phyloP scores from a whole-genome alignment of 2,113 vertebrate species.

The Lutjanus erythropterus region DNA sequence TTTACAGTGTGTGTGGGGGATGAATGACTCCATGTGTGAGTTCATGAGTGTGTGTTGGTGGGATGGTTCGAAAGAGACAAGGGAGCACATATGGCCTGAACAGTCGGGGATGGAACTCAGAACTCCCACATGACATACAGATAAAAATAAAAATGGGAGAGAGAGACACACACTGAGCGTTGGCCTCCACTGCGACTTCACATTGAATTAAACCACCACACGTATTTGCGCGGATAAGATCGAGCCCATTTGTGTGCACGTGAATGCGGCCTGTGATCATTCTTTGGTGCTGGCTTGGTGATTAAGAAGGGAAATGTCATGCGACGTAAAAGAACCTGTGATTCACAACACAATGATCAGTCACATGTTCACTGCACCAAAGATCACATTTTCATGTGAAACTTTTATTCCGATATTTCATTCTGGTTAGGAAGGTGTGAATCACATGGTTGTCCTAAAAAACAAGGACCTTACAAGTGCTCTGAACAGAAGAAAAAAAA shows the following conservation, averaged over 20 bases:
- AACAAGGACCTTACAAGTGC: background rate
- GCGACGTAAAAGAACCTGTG: background rate
- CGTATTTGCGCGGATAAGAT: constrained; percentile 1
- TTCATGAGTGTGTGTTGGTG: constrained; percentile 43
- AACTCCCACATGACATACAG: constrained; percentile 72
- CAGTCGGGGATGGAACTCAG: constrained; percentile 69
- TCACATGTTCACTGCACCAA: background rate
- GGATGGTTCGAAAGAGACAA: constrained; percentile 56
- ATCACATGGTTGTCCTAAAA: background rate
- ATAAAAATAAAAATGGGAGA: constrained; percentile 69
- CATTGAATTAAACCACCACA: constrained; percentile 16
- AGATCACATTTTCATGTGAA: background rate
- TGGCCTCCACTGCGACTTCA: constrained; percentile 3
- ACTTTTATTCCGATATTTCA: background rate
- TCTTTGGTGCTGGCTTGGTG: background rate
- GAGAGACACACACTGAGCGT: background rate
- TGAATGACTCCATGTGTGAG: constrained; percentile 10
- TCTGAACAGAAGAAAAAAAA: background rate
- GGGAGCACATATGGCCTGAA: constrained; percentile 73
- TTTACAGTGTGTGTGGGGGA: constrained; percentile 32
- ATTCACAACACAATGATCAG: background rate
- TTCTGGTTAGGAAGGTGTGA: background rate
- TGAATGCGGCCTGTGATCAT: background rate
- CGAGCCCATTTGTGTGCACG: constrained; percentile 21
- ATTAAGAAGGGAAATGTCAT: background rate